phyloP scores from a whole-genome alignment of 2,113 vertebrate species.

The Carassius auratus region DNA sequence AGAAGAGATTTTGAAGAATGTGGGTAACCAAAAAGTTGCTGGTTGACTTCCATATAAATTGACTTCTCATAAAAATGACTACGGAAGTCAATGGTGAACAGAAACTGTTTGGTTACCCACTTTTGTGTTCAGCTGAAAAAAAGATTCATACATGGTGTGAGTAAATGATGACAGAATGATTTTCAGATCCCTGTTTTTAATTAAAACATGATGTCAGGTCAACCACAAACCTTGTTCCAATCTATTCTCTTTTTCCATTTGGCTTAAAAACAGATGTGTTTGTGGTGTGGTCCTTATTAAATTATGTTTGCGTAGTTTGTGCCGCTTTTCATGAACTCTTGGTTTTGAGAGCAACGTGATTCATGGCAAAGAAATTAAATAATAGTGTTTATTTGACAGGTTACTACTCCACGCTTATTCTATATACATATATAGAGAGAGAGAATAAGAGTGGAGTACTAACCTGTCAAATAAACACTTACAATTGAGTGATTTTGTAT shows the following conservation, averaged over 20 bases:
- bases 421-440: too few species aligned
- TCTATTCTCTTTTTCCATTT: neutral
- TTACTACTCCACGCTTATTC: too few species aligned
- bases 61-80: too few species aligned
- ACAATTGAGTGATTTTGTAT: too few species aligned
- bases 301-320: neutral
- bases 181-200: too few species aligned
- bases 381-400: too few species aligned
- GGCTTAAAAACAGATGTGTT: neutral
- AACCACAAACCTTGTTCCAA: neutral
- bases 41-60: too few species aligned
- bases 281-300: too few species aligned
- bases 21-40: too few species aligned
- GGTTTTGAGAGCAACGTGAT: neutral
- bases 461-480: too few species aligned
- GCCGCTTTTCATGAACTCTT: neutral
- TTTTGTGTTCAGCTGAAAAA: neutral
- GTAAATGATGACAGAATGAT: neutral
- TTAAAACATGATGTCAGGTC: neutral
- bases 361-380: neutral
- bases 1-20: too few species aligned
- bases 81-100: neutral
- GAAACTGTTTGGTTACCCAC: neutral
- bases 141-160: neutral
- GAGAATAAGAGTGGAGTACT: too few species aligned